A percentile compares a stretch with the other conserved stretches of the same genome.
phyloP scores from a whole-genome alignment of 2,113 vertebrate species.

The Myrmecobius fasciatus region DNA sequence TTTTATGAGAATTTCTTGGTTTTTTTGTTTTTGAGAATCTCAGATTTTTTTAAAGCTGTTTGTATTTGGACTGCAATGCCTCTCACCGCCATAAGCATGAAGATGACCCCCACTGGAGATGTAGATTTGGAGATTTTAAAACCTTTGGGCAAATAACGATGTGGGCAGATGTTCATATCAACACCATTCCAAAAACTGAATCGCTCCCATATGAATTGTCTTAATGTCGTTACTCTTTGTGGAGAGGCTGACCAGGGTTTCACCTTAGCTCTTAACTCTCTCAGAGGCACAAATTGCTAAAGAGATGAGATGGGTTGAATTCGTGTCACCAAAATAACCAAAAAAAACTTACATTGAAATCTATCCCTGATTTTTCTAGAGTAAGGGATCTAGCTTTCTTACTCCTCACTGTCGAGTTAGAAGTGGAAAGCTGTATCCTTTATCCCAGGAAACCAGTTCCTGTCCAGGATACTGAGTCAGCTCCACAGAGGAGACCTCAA shows the following conservation, averaged over 20 bases:
- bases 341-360: background rate
- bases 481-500: background rate
- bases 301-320: background rate
- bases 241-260: background rate
- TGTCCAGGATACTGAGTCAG: background rate
- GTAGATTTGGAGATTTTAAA: background rate
- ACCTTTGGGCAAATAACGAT: background rate
- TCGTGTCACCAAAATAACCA: background rate
- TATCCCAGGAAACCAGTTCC: too few species aligned
- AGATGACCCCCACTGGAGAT: background rate
- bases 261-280: background rate
- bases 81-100: background rate
- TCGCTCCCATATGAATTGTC: background rate
- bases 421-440: background rate
- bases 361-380: background rate
- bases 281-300: background rate
- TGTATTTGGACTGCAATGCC: background rate
- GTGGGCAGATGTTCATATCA: background rate
- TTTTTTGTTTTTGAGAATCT: constrained; percentile 53
- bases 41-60: constrained; percentile 4
- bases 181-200: too few species aligned
- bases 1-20: constrained; percentile 66
- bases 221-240: background rate
- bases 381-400: too few species aligned
- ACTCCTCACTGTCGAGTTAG: background rate